These are phyloP conservation scores for Prionailurus bengalensis DNA, from an alignment of 2,113 vertebrate species.

Conservation along the genomic window DNA sequence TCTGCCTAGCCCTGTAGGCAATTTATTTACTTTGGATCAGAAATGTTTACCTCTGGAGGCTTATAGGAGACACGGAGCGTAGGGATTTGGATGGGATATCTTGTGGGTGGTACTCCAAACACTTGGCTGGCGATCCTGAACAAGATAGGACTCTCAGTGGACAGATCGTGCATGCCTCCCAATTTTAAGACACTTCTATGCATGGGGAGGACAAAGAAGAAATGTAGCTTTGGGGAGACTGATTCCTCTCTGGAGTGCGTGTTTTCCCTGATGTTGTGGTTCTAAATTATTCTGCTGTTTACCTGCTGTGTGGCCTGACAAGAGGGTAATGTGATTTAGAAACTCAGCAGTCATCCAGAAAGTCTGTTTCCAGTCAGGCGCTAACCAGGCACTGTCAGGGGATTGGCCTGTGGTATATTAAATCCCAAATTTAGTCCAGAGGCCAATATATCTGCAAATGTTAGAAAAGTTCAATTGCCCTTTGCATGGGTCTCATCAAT, in stretches of 20 bases:
- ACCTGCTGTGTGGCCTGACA: conserved; percentile 67
- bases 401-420: background rate
- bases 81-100: background rate
- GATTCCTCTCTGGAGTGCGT: background rate
- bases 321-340: conserved; percentile 70
- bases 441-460: conserved; percentile 20
- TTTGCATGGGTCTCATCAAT: background rate
- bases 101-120: background rate
- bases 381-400: conserved; percentile 39
- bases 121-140: background rate
- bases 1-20: background rate
- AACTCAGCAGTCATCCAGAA: conserved; percentile 48
- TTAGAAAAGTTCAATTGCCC: background rate
- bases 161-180: background rate
- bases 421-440: conserved; percentile 55
- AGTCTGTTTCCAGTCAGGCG: conserved; percentile 49
- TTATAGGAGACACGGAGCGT: background rate
- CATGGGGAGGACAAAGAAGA: background rate
- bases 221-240: background rate
- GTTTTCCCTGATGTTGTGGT: background rate
- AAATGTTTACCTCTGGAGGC: conserved; percentile 3
- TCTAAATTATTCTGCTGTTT: conserved; percentile 65
- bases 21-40: conserved; percentile 16
- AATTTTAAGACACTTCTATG: background rate
- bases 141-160: background rate